phyloP scores from a whole-genome alignment of 2,888 invertebrate genomes.

The Caenorhabditis macrosperma region DNA sequence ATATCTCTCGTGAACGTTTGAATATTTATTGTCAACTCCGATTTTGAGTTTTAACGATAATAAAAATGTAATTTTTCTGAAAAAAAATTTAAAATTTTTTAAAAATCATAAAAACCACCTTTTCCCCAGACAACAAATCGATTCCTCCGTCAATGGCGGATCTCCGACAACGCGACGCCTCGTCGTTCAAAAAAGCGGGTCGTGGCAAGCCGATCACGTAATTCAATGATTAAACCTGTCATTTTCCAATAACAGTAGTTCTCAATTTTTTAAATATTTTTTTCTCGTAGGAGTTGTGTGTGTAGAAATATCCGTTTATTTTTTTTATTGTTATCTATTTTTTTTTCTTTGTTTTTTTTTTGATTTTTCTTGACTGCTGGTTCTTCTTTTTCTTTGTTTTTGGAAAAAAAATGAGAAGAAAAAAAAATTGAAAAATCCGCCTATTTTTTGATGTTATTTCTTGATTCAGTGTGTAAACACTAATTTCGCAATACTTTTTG shows the following conservation, averaged over 20 bases:
- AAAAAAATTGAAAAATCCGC: not conserved
- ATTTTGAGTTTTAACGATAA: too few species aligned
- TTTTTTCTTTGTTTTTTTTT: not conserved
- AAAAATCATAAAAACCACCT: not conserved
- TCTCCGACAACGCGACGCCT: slow-evolving; percentile 70
- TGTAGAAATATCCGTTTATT: too few species aligned
- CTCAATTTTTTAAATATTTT: not conserved
- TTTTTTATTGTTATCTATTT: not conserved
- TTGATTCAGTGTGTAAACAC: slow-evolving; percentile 13
- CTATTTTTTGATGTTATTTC: not conserved
- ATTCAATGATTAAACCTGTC: too few species aligned
- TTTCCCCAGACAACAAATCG: slow-evolving; percentile 60
- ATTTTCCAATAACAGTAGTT: too few species aligned
- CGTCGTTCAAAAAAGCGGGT: slow-evolving; percentile 77
- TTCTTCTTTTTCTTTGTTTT: not conserved
- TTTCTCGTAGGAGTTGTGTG: slow-evolving; percentile 12
- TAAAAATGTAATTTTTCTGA: not conserved
- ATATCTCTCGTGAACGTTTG: too few species aligned
- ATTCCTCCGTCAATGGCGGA: slow-evolving; percentile 71
- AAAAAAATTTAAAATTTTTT: slow-evolving; percentile 2
- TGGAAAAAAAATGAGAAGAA: not conserved
- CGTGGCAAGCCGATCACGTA: slow-evolving; percentile 70
- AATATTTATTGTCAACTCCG: too few species aligned
- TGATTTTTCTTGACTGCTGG: too few species aligned
- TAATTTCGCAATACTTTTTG: slow-evolving; percentile 14